Conservation (phyloP, 1,140 invertebrate genomes). For the Acromyrmex echinatior region DNA sequence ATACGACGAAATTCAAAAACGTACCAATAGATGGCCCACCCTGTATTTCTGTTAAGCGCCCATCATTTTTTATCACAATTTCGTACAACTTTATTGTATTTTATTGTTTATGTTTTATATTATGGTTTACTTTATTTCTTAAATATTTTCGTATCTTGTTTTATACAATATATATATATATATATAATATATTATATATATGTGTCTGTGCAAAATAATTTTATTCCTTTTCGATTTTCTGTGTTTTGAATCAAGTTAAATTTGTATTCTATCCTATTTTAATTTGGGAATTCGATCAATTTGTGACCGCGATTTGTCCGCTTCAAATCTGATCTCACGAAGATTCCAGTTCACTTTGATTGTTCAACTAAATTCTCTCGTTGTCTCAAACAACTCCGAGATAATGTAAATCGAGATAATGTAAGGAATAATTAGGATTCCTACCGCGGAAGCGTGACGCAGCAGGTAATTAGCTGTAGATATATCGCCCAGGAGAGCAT, state of each 20-base stretch:
- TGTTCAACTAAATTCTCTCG: background rate
- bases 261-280: background rate
- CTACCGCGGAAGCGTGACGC: constrained; percentile 35
- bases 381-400: constrained; percentile 2
- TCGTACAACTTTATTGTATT: background rate
- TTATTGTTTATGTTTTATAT: background rate
- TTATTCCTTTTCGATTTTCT: background rate
- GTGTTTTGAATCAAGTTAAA: background rate
- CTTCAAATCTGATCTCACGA: background rate
- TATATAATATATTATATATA: background rate
- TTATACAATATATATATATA: background rate
- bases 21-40: too few relatives aligned
- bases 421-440: constrained; percentile 46
- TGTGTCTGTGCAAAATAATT: background rate
- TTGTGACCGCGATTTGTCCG: background rate
- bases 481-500: constrained; percentile 45
- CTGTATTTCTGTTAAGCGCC: background rate
- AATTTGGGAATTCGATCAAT: background rate
- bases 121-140: background rate
- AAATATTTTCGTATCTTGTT: background rate
- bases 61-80: background rate
- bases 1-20: too few relatives aligned
- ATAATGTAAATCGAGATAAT: background rate
- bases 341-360: background rate
- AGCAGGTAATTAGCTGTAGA: constrained; percentile 50